These are phyloP conservation scores for Trichonephila inaurata DNA, from an alignment of 1,140 invertebrate genomes.

Conservation along the genomic window DNA sequence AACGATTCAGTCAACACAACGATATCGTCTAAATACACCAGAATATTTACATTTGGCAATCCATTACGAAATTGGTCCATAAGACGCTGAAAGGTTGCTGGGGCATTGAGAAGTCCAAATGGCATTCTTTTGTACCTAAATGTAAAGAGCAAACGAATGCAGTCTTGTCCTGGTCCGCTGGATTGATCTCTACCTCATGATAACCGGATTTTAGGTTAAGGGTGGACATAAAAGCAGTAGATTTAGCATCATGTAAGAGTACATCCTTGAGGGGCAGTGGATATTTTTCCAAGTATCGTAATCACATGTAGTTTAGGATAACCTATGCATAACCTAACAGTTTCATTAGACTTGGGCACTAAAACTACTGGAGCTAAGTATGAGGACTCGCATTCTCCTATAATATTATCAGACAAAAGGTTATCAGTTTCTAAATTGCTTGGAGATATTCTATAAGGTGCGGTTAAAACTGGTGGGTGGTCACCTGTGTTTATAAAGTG, in stretches of 20 bases:
- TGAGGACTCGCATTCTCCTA: too few relatives aligned
- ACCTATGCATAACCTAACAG: too few relatives aligned
- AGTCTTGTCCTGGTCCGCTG: too few relatives aligned
- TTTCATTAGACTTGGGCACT: too few relatives aligned
- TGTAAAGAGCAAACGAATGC: too few relatives aligned
- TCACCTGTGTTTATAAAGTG: neutral
- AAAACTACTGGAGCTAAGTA: too few relatives aligned
- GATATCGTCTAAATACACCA: conserved; percentile 1
- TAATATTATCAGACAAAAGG: too few relatives aligned
- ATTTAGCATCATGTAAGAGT: too few relatives aligned
- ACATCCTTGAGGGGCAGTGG: neutral
- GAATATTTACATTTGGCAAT: neutral
- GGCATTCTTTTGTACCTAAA: neutral
- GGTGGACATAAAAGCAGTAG: too few relatives aligned
- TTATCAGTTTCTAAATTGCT: neutral
- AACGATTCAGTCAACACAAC: neutral
- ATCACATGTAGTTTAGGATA: neutral
- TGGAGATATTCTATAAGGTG: neutral
- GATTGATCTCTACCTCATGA: too few relatives aligned
- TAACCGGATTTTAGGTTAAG: too few relatives aligned
- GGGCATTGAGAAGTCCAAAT: neutral
- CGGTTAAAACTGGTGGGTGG: neutral
- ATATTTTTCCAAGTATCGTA: neutral
- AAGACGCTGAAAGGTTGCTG: neutral
- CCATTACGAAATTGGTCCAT: neutral